Evolutionary conservation across 2,888 invertebrate genomes (phyloP).

Genomic region (Aphrophora alni): DNA sequence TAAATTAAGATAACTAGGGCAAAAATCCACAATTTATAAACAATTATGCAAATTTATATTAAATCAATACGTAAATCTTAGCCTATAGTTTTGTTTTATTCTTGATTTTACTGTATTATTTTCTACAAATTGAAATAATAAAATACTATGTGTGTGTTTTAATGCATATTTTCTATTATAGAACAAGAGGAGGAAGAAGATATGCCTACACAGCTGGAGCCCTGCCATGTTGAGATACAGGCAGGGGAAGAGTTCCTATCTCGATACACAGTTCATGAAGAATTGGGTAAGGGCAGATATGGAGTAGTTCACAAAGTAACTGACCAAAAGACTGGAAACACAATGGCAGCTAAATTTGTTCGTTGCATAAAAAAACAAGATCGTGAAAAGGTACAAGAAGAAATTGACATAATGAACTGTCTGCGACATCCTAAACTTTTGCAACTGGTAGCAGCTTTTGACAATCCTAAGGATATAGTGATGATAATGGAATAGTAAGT

Average conservation of each 20-base stretch:
- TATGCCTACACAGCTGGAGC: constrained; percentile 49
- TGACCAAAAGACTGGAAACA: constrained; percentile 68
- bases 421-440: constrained; percentile 85
- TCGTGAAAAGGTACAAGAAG: constrained; percentile 77
- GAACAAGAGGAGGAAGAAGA: constrained; percentile 24
- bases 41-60: no score
- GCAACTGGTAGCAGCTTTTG: constrained; percentile 82
- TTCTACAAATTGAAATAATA: no score
- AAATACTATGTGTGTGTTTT: no score
- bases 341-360: constrained; percentile 84
- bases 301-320: constrained; percentile 72
- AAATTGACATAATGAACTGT: constrained; percentile 86
- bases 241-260: constrained; percentile 66
- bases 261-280: constrained; percentile 71
- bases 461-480: constrained; percentile 76
- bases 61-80: no score
- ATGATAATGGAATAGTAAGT: constrained; percentile 94
- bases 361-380: constrained; percentile 75
- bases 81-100: no score
- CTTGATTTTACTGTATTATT: no score
- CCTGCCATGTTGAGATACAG: constrained; percentile 59
- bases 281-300: constrained; percentile 77
- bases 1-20: no score
- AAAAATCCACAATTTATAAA: no score
- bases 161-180: no score